These are phyloP conservation scores for Brachirus orientalis DNA, from an alignment of 2,113 vertebrate species.

Conservation along the genomic window DNA sequence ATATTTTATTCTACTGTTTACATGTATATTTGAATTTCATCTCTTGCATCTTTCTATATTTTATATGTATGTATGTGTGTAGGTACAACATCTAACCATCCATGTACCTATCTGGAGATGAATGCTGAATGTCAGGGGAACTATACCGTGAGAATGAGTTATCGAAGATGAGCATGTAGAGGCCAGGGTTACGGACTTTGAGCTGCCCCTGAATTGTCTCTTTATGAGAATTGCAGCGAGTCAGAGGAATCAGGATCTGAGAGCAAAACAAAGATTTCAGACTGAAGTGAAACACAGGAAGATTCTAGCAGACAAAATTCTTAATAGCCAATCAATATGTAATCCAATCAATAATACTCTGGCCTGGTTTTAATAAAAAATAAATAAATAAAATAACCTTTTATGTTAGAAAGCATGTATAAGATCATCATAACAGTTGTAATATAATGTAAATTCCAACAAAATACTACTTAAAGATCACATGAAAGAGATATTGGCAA, in stretches of 20 bases:
- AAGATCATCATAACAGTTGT: no score
- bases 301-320: not conserved
- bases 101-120: not conserved
- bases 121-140: not conserved
- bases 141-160: conserved; percentile 95
- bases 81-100: not conserved
- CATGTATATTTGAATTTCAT: no score
- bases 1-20: no score
- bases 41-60: no score
- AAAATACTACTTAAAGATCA: no score
- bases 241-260: conserved; percentile 95
- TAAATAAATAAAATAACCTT: no score
- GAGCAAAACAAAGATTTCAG: conserved; percentile 43
- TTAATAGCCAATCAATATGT: no score
- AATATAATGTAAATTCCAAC: not conserved
- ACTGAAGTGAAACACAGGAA: conserved; percentile 13
- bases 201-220: conserved; percentile 92
- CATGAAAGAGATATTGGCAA: not conserved
- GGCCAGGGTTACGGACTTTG: conserved; percentile 87
- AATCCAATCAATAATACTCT: not conserved
- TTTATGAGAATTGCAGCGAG: conserved; percentile 92
- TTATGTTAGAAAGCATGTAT: no score
- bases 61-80: no score
- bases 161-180: conserved; percentile 94
- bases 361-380: no score